Evolutionary conservation across 2,113 vertebrate genomes (phyloP), one percentile per base, ranked within the genome.

Genomic region (Capreolus pygargus): DNA sequence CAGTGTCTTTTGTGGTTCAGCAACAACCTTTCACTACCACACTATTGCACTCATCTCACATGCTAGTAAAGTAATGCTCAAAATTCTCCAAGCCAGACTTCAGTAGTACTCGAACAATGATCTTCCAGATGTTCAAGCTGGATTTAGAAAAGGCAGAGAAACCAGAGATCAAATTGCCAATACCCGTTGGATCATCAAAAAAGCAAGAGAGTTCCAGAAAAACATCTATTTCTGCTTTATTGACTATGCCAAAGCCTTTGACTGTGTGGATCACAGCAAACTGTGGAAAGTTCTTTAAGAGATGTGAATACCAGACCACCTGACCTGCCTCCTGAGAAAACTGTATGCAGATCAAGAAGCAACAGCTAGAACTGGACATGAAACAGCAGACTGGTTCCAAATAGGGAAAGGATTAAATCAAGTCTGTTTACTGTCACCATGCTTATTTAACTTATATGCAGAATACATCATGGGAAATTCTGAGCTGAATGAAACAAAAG

Each of bases 1-100:
- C 0, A 0, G 7, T 19, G 16, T n/a, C 17, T 67, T 67, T 67
- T 0, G 1, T 67, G 64, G 1, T 21, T 67, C 64, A 36, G 33
- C 64, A 67, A 67, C 33, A 67, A 67, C 8, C 8, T 36, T 67
- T 67, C 64, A 67, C 16, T 67, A 67, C 33, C 33, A 10, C 17
- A 67, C 64, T 17, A 36, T 67, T 36, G 3, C 64, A 67, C 17
- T 36, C 61, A 36, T 36, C 16, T 67, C 33, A 67, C 64, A 21
- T 21, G 64, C 8, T 67, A 36, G 16, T 67, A 67, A 67, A 67
- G 33, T 5, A 67, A 67, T 36, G 8, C 17, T 67, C 17, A 67
- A n/a, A 67, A 21, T 21, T 67, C 17, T 67, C 17, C 33, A 67
- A 67, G 33, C 61, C 61, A n/a, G 33, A 1, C 33, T 67, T n/a